Evolutionary conservation across 2,113 vertebrate genomes (phyloP), one percentile per base, ranked within the genome.

Genomic region (Turnix velox): DNA sequence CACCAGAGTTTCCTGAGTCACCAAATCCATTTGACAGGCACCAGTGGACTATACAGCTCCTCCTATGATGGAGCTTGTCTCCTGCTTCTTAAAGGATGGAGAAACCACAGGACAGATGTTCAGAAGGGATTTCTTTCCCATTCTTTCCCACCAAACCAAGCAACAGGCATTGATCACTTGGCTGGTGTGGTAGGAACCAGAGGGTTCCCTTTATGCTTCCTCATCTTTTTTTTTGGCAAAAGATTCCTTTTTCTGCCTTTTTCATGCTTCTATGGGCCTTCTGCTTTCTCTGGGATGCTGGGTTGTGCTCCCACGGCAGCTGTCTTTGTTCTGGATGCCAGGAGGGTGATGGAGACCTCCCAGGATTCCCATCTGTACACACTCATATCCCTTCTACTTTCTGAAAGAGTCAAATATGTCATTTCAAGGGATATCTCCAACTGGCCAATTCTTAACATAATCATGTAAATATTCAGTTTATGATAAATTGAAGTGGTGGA

Each of bases 141-240:
- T 51, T 65, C n/a, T 23, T 58, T 71, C 43, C 18, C 54, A 76
- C 39, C 24, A 9, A 28, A 28, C 57, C 24, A 49, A 52, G 37
- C 0, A 1, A 31, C 6, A 24, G 35, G 9, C 20, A 15, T 13
- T 0, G 1, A 22, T 52, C 17, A 27, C 58, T 61, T 66, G 61
- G 14, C n/a, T 16, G 14, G 9, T 0, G 1, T 17, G 8, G 49
- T 65, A 35, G 42, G 24, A 77, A 61, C 43, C 4, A 2, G 17
- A 63, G 14, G 8, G 14, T 86, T 8, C 15, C 17, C 49, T 71
- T 66, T 2, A 1, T 23, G 24, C 5, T 14, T 13, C 12, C 2
- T 61, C 7, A 7, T 61, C 49, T 74, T 68, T 39, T 40, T 40
- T 39, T 39, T 59, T 59, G 9, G 49, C 48, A 61, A 30, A 42